Conservation (phyloP, 2,888 invertebrate genomes). For the Dascillus cervinus region DNA sequence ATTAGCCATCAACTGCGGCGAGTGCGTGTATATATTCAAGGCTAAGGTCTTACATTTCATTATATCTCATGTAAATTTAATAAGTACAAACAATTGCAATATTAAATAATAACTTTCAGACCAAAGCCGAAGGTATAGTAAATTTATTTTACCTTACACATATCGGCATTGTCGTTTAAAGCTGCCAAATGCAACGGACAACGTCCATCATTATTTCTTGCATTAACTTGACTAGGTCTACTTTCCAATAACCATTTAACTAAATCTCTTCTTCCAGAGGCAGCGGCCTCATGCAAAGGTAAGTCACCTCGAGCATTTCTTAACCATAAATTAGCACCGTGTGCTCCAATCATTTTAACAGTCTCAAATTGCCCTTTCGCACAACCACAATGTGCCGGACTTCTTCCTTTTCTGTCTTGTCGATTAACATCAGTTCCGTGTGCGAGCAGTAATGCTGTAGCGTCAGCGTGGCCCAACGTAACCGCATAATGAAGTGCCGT, state of each 20-base stretch:
- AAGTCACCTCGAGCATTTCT: conserved; percentile 90
- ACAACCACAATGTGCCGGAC: conserved; percentile 90
- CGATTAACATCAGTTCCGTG: conserved; percentile 87
- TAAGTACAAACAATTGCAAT: no score
- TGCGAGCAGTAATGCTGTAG: conserved; percentile 80
- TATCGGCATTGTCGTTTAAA: conserved; percentile 85
- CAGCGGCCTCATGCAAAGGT: conserved; percentile 92
- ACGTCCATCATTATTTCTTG: conserved; percentile 86
- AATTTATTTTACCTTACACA: conserved; percentile 76
- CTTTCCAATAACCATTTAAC: conserved; percentile 82
- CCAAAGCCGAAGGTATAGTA: no score
- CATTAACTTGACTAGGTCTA: conserved; percentile 75
- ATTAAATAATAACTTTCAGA: no score
- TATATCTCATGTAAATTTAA: no score
- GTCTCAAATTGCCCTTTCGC: conserved; percentile 85
- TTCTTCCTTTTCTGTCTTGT: conserved; percentile 87
- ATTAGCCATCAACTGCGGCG: no score
- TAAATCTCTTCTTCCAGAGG: conserved; percentile 81
- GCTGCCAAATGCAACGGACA: conserved; percentile 92
- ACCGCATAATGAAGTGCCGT: conserved; percentile 96
- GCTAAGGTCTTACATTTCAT: no score
- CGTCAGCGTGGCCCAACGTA: conserved; percentile 87
- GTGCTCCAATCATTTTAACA: conserved; percentile 56
- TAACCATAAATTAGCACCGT: conserved; percentile 85
- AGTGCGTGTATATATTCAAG: no score